Evolutionary conservation across 2,888 invertebrate species (phyloP), one percentile per base, ranked within the genome.

Genomic region (Ochropleura plecta): DNA sequence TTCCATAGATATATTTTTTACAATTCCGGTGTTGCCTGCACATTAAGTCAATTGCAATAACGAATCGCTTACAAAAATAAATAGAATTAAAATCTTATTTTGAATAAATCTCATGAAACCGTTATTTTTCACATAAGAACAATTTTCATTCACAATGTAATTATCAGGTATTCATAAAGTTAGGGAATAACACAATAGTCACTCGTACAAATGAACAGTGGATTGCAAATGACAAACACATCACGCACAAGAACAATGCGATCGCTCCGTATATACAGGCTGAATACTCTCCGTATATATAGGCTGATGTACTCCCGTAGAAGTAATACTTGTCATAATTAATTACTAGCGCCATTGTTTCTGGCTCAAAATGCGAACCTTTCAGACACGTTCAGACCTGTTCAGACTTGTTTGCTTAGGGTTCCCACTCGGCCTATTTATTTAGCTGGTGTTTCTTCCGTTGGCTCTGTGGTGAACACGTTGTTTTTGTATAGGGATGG

Each of bases 241-340:
- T 76, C 57, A 71, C 42, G 12, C 42, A 20, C 40, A 10, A 53
- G 59, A 64, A 77, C 72, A 77, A 77, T 70, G 77, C 12, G 9
- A 42, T 3, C n/a, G 20, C 42, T 6, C 49, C 16, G 40, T 30
- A 46, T 30, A 53, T 65, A 69, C 46, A 59, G 59, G 40, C 3
- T 40, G 55, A 46, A 62, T n/a, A 60, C 12, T 42, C 42, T 60
- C 42, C 30, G n/a, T 20, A 46, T 20, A 62, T 73, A 69, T 20
- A 60, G 68, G 18, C 0, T 46, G 57, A 57, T 51, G 40, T 77
- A 71, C 66, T 73, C 71, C 48, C 44, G 46, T 66, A 72, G 70
- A 78, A 78, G 62, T 78, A 84, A 83, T 83, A 85, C 83, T 79
- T 81, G 81, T 86, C 79, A 81, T 86, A 79, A 86, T 86, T 79